phyloP scores from a whole-genome alignment of 2,888 invertebrate species.

The Byasa hedistus region DNA sequence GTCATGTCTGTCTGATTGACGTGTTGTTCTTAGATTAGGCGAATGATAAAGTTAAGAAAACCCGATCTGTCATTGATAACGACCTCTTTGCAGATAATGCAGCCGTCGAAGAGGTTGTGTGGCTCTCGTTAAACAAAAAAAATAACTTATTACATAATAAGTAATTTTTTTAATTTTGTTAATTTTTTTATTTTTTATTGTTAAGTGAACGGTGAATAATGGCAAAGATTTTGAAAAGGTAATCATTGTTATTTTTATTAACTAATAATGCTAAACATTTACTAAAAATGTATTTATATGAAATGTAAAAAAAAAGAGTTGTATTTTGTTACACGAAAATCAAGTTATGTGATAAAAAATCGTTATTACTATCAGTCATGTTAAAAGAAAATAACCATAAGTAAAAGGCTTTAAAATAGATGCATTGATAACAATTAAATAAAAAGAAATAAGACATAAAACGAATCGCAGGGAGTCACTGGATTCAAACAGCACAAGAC shows the following conservation, averaged over 20 bases:
- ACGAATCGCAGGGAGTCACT: no score
- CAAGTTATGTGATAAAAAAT: no score
- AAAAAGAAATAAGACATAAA: no score
- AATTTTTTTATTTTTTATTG: conserved; percentile 12
- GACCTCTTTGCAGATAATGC: conserved; percentile 40
- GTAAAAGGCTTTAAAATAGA: no score
- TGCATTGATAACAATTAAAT: no score
- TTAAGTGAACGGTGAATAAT: conserved; percentile 37
- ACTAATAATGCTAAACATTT: not conserved
- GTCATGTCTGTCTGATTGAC: conserved; percentile 60
- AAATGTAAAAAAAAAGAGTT: no score
- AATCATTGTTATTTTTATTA: not conserved
- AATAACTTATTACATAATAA: no score
- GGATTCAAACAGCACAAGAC: no score
- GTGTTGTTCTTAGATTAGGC: conserved; percentile 60
- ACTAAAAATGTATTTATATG: not conserved
- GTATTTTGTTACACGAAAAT: no score
- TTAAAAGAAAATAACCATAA: no score
- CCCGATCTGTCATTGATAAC: conserved; percentile 70
- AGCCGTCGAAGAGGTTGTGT: conserved; percentile 25
- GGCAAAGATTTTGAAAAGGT: conserved; percentile 63
- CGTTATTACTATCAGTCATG: no score
- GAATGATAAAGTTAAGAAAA: conserved; percentile 51
- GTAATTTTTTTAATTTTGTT: no score
- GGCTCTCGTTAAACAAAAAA: conserved; percentile 6